Base-by-base conservation (phyloP, 1,140 invertebrate genomes). In the Drosophila bifasciata region DNA sequence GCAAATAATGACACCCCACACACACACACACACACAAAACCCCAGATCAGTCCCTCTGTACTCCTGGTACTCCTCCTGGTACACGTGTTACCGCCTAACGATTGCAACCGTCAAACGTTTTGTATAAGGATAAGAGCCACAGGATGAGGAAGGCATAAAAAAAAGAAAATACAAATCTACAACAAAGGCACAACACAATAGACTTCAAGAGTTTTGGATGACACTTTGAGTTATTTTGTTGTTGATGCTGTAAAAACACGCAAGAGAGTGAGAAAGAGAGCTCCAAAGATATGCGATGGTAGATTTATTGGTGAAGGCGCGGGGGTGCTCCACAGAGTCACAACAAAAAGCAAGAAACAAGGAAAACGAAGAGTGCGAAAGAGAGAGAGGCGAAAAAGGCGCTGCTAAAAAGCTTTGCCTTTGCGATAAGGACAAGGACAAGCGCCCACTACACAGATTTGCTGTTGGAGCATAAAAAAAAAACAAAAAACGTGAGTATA, bases 161-260 rank as follows among this genome's bases (percentile, higher is more conserved):
- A 43, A 48, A 32, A 41, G 32, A 36, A 21, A 64, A 17, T 48
- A 49, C 7, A 67, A 76, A 75, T 44, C 57, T 59, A 62, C 61
- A 84, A 84, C 81, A 79, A 79, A 76, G 74, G 78, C 72, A 72
- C 56, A 64, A 60, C 62, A 84, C 79, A 85, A 85, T 85, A 85
- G 81, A 85, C 81, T 86, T 88, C 78, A 81, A 86, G 83, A 85
- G 81, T 76, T 36, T 85, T 74, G 73, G 81, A 85, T 85, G 83
- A 88, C 81, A 85, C 81, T 84, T 84, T 84, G 76, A 84, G 80
- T 84, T 84, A 84, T 84, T 84, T 79, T 86, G 81, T 84, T 86
- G 81, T 88, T 80, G 80, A 85, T 86, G 81, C 74, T 81, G 81
- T 67, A 69, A 77, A 80, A 80, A 69, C 73, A 77, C 60, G 63